Conservation (phyloP, 1,140 invertebrate genomes). For the Bombus terrestris region DNA sequence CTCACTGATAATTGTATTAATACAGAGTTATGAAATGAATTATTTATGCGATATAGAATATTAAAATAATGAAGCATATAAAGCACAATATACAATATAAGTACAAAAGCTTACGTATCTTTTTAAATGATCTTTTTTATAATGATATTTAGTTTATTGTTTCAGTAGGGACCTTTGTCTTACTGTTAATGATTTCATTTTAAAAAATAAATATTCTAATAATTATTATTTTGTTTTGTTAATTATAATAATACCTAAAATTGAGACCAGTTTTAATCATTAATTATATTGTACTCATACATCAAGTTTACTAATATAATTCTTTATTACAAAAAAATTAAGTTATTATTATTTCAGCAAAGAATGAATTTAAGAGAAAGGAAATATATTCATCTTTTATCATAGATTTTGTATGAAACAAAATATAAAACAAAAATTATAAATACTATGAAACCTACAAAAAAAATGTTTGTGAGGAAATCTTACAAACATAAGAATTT, state of each 20-base stretch:
- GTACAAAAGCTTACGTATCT: constrained; percentile 51
- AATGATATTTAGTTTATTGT: constrained; percentile 40
- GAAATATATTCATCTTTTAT: constrained; percentile 14
- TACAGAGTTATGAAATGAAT: constrained; percentile 26
- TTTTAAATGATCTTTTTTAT: constrained; percentile 48
- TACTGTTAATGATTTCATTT: constrained; percentile 39
- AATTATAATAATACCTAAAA: background rate
- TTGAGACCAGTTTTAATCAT: background rate
- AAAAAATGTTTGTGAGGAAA: constrained; percentile 27
- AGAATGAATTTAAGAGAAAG: constrained; percentile 31
- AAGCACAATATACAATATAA: constrained; percentile 56
- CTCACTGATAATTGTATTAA: background rate
- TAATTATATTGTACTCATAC: constrained; percentile 20
- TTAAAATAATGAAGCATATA: constrained; percentile 44
- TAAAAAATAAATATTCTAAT: constrained; percentile 42
- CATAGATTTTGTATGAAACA: constrained; percentile 17
- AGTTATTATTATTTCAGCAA: constrained; percentile 16
- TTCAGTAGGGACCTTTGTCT: constrained; percentile 37
- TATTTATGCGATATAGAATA: constrained; percentile 33
- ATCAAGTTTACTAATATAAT: constrained; percentile 62
- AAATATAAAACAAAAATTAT: constrained; percentile 56
- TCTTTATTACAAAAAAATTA: constrained; percentile 59
- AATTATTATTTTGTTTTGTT: constrained; percentile 8
- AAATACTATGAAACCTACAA: constrained; percentile 70
- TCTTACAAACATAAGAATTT: constrained; percentile 64